Conservation (phyloP, 1,140 invertebrate species). For the Drosophila neocordata region DNA sequence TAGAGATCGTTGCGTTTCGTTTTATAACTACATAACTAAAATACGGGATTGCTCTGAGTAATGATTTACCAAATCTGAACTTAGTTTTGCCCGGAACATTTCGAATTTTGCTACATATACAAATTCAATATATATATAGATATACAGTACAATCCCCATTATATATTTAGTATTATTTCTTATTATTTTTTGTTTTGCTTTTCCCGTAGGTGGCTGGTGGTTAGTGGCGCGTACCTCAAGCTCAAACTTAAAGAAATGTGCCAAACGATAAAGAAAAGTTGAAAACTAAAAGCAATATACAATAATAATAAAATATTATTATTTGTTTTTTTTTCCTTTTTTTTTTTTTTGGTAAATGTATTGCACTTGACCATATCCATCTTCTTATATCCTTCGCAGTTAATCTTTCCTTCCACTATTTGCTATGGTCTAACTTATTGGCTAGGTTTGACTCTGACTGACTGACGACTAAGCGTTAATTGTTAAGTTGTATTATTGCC, state of each 20-base stretch:
- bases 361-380: slow-evolving; percentile 30
- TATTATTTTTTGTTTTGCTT: neutral
- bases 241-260: slow-evolving; percentile 8
- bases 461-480: slow-evolving; percentile 26
- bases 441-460: slow-evolving; percentile 31
- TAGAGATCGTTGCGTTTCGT: slow-evolving; percentile 74
- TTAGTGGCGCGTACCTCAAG: slow-evolving; percentile 1
- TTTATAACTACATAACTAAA: slow-evolving; percentile 62
- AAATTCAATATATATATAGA: slow-evolving; percentile 12
- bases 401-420: neutral
- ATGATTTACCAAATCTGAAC: neutral
- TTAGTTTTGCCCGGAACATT: neutral
- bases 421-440: slow-evolving; percentile 53
- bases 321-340: slow-evolving; percentile 11
- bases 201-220: neutral
- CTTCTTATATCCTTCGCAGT: slow-evolving; percentile 14
- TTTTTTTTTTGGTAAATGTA: slow-evolving; percentile 26
- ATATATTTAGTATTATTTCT: neutral
- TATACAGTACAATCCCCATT: slow-evolving; percentile 14
- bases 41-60: slow-evolving; percentile 10
- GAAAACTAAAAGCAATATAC: neutral
- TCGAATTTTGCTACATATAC: slow-evolving; percentile 43
- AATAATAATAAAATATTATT: slow-evolving; percentile 17
- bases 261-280: slow-evolving; percentile 28
- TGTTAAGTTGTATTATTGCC: slow-evolving; percentile 53